These are phyloP conservation scores for Drusus annulatus DNA, from an alignment of 1,140 invertebrate genomes.

Conservation along the genomic window DNA sequence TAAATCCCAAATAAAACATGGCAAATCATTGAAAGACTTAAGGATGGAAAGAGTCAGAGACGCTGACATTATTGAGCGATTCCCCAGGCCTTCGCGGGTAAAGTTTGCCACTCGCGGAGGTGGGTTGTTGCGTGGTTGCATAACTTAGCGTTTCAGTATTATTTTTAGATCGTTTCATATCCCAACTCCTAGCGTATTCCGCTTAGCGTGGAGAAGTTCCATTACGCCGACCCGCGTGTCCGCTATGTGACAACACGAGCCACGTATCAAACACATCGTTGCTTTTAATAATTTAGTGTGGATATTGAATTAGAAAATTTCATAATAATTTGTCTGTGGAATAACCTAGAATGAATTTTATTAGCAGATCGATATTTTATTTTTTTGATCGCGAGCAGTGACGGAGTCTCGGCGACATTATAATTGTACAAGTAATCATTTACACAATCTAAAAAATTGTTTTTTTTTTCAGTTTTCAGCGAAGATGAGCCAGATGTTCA, in stretches of 20 bases:
- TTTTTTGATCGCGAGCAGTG: no score
- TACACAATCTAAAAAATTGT: conserved; percentile 57
- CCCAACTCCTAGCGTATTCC: not conserved
- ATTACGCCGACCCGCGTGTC: not conserved
- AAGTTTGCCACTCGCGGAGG: not conserved
- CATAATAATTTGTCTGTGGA: not conserved
- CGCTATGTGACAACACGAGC: conserved; percentile 14
- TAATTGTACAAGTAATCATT: no score
- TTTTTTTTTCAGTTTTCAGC: conserved; percentile 80
- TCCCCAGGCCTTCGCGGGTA: not conserved
- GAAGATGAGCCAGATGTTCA: conserved; percentile 89
- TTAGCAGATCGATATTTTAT: no score
- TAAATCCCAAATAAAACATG: no score
- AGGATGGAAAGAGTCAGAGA: not conserved
- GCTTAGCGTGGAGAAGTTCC: not conserved
- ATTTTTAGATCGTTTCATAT: conserved; percentile 26
- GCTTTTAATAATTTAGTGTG: conserved; percentile 19
- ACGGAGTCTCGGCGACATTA: no score
- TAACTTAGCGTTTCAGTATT: conserved; percentile 19
- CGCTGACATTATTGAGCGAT: conserved; percentile 6
- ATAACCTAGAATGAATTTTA: no score
- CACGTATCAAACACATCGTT: conserved; percentile 34
- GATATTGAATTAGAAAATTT: conserved; percentile 46
- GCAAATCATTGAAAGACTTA: no score
- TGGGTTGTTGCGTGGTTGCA: conserved; percentile 20